A percentile compares a stretch with the other conserved stretches of the same genome.
Evolutionary conservation across 2,113 vertebrate species (phyloP).

Genomic region (Nothocercus julius): DNA sequence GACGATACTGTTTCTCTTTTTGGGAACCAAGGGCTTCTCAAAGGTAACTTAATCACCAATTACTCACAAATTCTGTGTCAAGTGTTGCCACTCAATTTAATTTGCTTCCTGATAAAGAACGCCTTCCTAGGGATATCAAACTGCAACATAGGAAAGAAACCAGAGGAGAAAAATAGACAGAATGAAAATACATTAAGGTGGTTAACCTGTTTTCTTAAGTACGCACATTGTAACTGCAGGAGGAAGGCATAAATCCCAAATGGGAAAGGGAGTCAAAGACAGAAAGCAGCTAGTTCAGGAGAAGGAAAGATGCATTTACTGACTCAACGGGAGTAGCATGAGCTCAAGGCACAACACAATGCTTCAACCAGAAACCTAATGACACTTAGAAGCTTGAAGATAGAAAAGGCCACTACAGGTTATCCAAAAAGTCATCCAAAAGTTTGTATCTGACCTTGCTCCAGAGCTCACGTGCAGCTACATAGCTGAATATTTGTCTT

Average conservation of each 20-base stretch:
- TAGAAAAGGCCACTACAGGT: constrained; percentile 5
- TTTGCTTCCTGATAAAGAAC: constrained; percentile 12
- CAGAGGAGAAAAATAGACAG: neutral
- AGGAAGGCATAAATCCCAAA: neutral
- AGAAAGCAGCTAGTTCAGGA: neutral
- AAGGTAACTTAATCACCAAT: neutral
- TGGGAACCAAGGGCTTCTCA: neutral
- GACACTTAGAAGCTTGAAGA: neutral
- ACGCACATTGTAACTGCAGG: neutral
- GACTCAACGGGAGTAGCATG: neutral
- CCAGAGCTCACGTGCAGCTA: neutral
- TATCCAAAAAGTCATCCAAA: neutral
- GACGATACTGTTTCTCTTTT: neutral
- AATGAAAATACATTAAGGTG: neutral
- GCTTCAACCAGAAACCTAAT: neutral
- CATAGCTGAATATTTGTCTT: neutral
- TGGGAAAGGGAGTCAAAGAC: neutral
- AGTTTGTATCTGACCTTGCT: neutral
- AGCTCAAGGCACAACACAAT: neutral
- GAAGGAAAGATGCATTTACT: neutral
- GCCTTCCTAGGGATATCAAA: neutral
- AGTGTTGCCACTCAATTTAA: neutral
- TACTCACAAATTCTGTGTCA: constrained; percentile 8
- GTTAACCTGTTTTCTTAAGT: neutral
- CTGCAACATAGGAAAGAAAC: neutral